phyloP scores from a whole-genome alignment of 2,888 invertebrate genomes.

The Bruchidius siliquastri region DNA sequence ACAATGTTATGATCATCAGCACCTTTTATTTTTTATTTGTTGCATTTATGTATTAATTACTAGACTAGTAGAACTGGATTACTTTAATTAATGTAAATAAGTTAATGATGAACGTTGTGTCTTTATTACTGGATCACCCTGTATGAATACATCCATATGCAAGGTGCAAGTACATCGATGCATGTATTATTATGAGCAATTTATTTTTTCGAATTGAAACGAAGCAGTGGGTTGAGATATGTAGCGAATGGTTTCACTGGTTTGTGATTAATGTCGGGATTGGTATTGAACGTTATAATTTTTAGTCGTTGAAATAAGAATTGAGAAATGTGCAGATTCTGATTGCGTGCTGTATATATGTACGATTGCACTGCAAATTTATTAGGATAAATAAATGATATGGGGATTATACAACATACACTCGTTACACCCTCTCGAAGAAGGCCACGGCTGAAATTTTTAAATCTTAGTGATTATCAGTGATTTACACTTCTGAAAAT shows the following conservation, averaged over 20 bases:
- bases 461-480: too few relatives aligned
- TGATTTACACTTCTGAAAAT: too few relatives aligned
- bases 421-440: not conserved
- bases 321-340: not conserved
- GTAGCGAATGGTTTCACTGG: not conserved
- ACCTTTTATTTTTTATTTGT: too few relatives aligned
- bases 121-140: not conserved
- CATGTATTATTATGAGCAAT: not conserved
- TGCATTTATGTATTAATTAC: too few relatives aligned
- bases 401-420: not conserved
- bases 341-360: not conserved
- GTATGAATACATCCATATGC: not conserved
- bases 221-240: not conserved
- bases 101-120: too few relatives aligned
- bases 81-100: too few relatives aligned
- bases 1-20: too few relatives aligned
- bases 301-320: not conserved
- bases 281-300: not conserved
- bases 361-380: not conserved
- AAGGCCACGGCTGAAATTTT: too few relatives aligned
- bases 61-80: too few relatives aligned
- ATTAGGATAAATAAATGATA: not conserved
- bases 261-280: not conserved
- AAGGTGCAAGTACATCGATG: not conserved
- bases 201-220: not conserved